Percentiles rank a stretch among this genome's conserved stretches.
Evolutionary conservation across 2,113 vertebrate genomes (phyloP).

Genomic region (Hassar affinis): DNA sequence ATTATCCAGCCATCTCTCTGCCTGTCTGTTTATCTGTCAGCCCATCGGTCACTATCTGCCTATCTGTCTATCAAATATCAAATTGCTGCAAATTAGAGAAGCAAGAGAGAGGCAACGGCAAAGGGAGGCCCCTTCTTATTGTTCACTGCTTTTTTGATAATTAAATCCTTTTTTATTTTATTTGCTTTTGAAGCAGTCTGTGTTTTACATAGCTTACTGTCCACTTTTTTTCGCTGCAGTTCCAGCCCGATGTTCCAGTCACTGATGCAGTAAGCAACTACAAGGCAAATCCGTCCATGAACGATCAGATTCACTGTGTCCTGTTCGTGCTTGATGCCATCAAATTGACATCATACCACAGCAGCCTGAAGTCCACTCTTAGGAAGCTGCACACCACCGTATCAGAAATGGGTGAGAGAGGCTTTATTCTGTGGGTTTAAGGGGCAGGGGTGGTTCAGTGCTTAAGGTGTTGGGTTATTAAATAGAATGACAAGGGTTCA

Average conservation of each 20-base stretch:
- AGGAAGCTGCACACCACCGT: slow-evolving; percentile 3
- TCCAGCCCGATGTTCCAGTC: slow-evolving; percentile 6
- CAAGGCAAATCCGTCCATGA: not conserved
- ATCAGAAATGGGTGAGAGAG: slow-evolving; percentile 27
- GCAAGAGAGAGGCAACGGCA: too few species aligned
- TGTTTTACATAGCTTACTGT: not conserved
- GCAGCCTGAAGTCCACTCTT: slow-evolving; percentile 8
- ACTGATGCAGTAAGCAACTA: not conserved
- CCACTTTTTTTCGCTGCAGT: slow-evolving; percentile 20
- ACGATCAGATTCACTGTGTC: slow-evolving; percentile 33
- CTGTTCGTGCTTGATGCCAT: slow-evolving; percentile 44
- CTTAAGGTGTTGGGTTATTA: too few species aligned
- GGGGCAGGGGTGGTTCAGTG: too few species aligned
- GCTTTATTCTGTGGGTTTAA: not conserved
- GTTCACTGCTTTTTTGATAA: not conserved
- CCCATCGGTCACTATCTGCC: too few species aligned
- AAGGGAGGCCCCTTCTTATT: too few species aligned
- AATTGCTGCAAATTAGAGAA: too few species aligned
- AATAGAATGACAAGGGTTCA: too few species aligned
- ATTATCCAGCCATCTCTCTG: too few species aligned
- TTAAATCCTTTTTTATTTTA: not conserved
- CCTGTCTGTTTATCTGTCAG: too few species aligned
- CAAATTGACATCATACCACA: slow-evolving; percentile 23
- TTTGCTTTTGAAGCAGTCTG: not conserved
- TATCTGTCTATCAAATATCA: too few species aligned